Percentiles rank a stretch among this genome's conserved stretches.
Conservation (phyloP, 2,797 vertebrate species). For the Typhlichthys subterraneus region DNA sequence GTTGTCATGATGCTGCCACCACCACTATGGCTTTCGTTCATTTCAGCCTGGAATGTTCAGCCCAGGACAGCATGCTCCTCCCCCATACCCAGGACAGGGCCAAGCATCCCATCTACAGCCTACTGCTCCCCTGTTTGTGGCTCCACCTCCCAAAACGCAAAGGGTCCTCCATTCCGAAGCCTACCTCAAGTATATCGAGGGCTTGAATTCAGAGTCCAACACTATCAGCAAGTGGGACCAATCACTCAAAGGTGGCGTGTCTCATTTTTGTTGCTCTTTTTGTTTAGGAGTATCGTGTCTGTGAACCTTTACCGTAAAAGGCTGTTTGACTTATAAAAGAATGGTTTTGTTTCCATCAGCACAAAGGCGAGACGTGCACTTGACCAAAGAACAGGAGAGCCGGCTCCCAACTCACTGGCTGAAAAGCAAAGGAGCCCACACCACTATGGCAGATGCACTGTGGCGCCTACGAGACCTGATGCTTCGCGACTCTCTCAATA, state of each 20-base stretch:
- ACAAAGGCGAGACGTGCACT: constrained; percentile 87
- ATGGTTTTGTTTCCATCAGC: constrained; percentile 71
- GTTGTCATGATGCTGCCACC: background rate
- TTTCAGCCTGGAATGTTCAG: constrained; percentile 89
- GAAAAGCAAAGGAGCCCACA: constrained; percentile 98
- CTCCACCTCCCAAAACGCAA: constrained; percentile 95
- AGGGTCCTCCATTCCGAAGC: constrained; percentile 96
- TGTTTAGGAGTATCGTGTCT: background rate
- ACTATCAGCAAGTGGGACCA: constrained; percentile 99
- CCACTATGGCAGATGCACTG: constrained; percentile 94
- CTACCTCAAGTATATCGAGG: constrained; percentile 97
- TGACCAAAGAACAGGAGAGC: constrained; percentile 96
- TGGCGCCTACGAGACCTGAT: constrained; percentile 97
- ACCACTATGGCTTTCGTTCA: constrained; percentile 13
- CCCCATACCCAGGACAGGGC: constrained; percentile 92
- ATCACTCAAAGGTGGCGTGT: constrained; percentile 86
- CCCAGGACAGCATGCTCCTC: constrained; percentile 91
- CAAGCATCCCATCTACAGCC: constrained; percentile 89
- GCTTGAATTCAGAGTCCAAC: constrained; percentile 89
- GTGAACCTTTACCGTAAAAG: background rate
- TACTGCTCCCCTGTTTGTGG: constrained; percentile 92
- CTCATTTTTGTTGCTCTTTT: background rate
- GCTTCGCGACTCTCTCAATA: constrained; percentile 95
- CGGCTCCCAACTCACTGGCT: constrained; percentile 95
- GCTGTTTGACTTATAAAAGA: background rate